Evolutionary conservation across 2,888 invertebrate species (phyloP), one percentile per base, ranked within the genome.

Genomic region (Pristionchus maxplancki): DNA sequence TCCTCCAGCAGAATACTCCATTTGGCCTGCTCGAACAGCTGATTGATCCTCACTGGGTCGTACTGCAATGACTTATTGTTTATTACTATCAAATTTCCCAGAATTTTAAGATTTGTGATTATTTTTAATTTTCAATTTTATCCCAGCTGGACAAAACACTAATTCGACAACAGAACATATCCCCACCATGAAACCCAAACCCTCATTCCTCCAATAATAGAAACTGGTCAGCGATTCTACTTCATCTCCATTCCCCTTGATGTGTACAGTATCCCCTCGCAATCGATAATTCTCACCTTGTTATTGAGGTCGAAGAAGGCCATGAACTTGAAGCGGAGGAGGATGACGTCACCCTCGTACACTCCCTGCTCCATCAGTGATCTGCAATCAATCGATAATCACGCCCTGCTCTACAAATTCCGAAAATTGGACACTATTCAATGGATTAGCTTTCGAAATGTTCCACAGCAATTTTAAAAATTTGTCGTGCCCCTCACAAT

Each of bases 281-380:
- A 71, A 34, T 5, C 71, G 4, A 37, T 71, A 31, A 8, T 71
- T 53, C 64, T 48, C 71, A 96, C 95, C 95, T 98, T 98, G 74
- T 98, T 97, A 95, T 98, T 98, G 95, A 99, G 96, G 95, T 99
- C 99, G 95, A 98, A 99, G 96, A 98, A 99, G 88, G 97, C 97
- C 95, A 97, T 98, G 96, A 98, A 99, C 96, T 99, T 99, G 96
- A 98, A 99, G 90, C 97, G 97, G 53, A 99, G 96, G 94, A 96
- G 94, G 1, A 99, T 96, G 0, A 97, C 97, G 95, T 98, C 98
- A 95, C 97, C 97, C 95, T 99, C 98, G 90, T 97, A 96, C 28
- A 99, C 97, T 86, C 98, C 98, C 95, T 99, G 99, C 95, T 99
- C 99, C 98, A 99, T 98, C 91, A 99, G 97, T 0, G 99, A 99